A percentile compares a stretch with the other conserved stretches of the same genome.
Evolutionary conservation across 2,797 vertebrate genomes (phyloP).

Genomic region (Geotria australis): DNA sequence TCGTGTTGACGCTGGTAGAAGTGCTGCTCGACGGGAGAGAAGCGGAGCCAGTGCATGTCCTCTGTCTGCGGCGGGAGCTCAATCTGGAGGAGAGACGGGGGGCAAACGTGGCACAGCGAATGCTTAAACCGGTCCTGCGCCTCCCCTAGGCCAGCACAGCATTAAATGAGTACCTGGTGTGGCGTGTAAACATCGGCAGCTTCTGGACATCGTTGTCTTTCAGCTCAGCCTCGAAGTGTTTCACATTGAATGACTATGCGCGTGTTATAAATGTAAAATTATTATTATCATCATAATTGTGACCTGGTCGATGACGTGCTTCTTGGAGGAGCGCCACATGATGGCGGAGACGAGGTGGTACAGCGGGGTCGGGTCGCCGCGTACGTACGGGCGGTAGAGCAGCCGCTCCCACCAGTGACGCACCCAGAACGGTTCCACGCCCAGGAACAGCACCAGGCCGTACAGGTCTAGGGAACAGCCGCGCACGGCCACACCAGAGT

Average conservation of each 20-base stretch:
- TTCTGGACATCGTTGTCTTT: too few relatives aligned
- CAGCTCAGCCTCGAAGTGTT: too few relatives aligned
- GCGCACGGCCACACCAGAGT: too few relatives aligned
- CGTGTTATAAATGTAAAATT: too few relatives aligned
- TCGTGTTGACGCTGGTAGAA: slow-evolving; percentile 96
- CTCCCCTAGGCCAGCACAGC: too few relatives aligned
- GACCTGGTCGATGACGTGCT: slow-evolving; percentile 91
- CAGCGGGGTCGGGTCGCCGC: slow-evolving; percentile 41
- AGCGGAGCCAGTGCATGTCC: slow-evolving; percentile 72
- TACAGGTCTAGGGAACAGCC: slow-evolving; percentile 41
- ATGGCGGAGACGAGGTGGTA: slow-evolving; percentile 50
- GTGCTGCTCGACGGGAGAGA: slow-evolving; percentile 88
- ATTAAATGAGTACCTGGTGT: too few relatives aligned
- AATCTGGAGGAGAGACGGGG: slow-evolving; percentile 20
- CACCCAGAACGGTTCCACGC: slow-evolving; percentile 84
- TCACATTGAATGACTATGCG: too few relatives aligned
- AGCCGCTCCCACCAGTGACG: slow-evolving; percentile 90
- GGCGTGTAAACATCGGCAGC: too few relatives aligned
- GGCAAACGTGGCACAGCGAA: not conserved
- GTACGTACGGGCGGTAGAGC: slow-evolving; percentile 61
- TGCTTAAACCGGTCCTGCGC: too few relatives aligned
- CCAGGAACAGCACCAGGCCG: slow-evolving; percentile 74
- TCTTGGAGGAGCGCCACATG: slow-evolving; percentile 85
- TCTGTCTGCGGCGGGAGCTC: slow-evolving; percentile 88
- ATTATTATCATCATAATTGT: too few relatives aligned